phyloP scores from a whole-genome alignment of 53 echinoderm and acorn worm genomes.

The Luidia sarsii region DNA sequence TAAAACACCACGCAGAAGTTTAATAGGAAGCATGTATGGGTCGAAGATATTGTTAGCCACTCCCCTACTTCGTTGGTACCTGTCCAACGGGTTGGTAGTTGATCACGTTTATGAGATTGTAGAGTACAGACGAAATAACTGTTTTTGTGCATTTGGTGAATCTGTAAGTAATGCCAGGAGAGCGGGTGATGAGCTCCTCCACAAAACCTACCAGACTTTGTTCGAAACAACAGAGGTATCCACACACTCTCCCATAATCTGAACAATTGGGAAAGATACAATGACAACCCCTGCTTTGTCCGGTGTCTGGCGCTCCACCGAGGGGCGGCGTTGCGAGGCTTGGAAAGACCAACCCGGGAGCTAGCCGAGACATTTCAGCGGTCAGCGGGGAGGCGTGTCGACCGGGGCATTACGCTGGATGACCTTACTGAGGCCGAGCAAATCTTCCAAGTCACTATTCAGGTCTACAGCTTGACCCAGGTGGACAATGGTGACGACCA shows the following conservation, averaged over 20 bases:
- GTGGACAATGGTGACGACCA: not conserved
- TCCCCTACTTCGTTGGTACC: constrained; percentile 47
- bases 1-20: constrained; percentile 31
- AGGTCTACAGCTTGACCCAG: not conserved
- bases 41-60: constrained; percentile 36
- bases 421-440: too few relatives aligned
- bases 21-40: constrained; percentile 19
- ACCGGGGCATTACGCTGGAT: not conserved
- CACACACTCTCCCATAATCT: too few relatives aligned
- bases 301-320: too few relatives aligned
- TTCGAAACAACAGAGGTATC: too few relatives aligned
- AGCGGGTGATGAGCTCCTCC: not conserved
- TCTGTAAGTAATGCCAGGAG: constrained; percentile 45
- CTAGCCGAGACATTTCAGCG: not conserved
- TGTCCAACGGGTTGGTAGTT: constrained; percentile 33
- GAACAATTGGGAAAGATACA: too few relatives aligned
- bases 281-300: too few relatives aligned
- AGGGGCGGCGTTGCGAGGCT: too few relatives aligned
- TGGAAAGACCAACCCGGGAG: too few relatives aligned
- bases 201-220: too few relatives aligned
- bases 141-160: constrained; percentile 41
- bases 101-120: not conserved
- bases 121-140: not conserved
- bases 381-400: not conserved
- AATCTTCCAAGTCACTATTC: too few relatives aligned